Conservation (phyloP, 53 echinoderm and acorn worm species). For the Echinometra lucunter region DNA sequence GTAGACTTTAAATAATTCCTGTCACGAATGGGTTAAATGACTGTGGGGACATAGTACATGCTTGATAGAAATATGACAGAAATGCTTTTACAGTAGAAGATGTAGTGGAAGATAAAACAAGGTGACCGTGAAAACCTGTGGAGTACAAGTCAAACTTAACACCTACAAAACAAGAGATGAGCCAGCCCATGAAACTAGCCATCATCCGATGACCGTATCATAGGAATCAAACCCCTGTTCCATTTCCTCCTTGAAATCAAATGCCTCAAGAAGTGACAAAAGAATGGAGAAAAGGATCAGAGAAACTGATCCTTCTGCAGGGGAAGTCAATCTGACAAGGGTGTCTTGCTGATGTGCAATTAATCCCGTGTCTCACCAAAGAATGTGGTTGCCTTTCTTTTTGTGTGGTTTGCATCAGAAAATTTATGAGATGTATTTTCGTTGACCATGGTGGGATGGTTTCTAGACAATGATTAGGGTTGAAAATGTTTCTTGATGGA, state of each 20-base stretch:
- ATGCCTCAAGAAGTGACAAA: background rate
- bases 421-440: background rate
- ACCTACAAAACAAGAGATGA: background rate
- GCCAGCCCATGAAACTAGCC: background rate
- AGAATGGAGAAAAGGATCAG: background rate
- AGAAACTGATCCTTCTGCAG: background rate
- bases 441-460: background rate
- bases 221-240: background rate
- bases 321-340: background rate
- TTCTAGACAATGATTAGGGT: background rate
- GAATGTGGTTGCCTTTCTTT: background rate
- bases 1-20: no score
- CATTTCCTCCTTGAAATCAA: background rate
- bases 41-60: no score
- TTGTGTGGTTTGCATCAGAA: no score
- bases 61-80: background rate
- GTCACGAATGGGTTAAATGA: no score
- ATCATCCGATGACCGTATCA: background rate
- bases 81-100: background rate
- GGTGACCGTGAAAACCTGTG: background rate
- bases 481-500: background rate
- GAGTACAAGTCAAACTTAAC: background rate
- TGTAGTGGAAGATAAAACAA: background rate
- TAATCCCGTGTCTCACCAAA: background rate
- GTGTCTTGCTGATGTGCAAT: conserved; percentile 1